These are phyloP conservation scores for Pipa parva DNA, from an alignment of 2,113 vertebrate genomes.

Conservation along the genomic window DNA sequence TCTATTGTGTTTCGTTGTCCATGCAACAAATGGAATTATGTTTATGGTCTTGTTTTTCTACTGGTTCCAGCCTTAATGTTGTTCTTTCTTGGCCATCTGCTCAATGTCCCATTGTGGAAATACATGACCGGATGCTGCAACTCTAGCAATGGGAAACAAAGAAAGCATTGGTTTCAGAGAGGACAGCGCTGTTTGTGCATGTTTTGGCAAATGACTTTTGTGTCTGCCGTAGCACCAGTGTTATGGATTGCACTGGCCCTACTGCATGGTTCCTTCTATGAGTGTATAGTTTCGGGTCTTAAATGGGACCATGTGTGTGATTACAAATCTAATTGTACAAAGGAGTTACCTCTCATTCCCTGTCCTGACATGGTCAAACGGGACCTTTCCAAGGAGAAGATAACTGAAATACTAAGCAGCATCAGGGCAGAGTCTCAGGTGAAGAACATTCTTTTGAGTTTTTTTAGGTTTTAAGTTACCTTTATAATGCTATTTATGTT, in stretches of 20 bases:
- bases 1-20: slow-evolving; percentile 65
- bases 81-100: slow-evolving; percentile 59
- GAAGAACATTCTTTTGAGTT: neutral
- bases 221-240: slow-evolving; percentile 56
- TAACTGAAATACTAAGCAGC: neutral
- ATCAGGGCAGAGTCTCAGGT: slow-evolving; percentile 75
- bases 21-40: slow-evolving; percentile 60
- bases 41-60: slow-evolving; percentile 68
- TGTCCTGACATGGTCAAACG: slow-evolving; percentile 29
- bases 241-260: slow-evolving; percentile 70
- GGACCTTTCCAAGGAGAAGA: rapidly evolving
- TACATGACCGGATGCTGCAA: slow-evolving; percentile 60
- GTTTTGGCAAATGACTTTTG: slow-evolving; percentile 23
- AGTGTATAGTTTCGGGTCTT: slow-evolving; percentile 59
- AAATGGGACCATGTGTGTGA: slow-evolving; percentile 38
- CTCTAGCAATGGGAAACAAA: neutral
- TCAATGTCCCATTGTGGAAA: slow-evolving; percentile 55
- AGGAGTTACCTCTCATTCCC: slow-evolving; percentile 51
- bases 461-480: neutral
- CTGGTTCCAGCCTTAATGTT: slow-evolving; percentile 68
- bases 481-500: neutral
- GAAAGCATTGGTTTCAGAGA: slow-evolving; percentile 21
- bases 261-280: slow-evolving; percentile 61
- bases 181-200: rapidly evolving
- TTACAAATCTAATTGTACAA: rapidly evolving